Percentiles rank a stretch among this genome's conserved stretches.
Evolutionary conservation across 2,888 invertebrate species (phyloP).

Genomic region (Mesorhabditis sp.): DNA sequence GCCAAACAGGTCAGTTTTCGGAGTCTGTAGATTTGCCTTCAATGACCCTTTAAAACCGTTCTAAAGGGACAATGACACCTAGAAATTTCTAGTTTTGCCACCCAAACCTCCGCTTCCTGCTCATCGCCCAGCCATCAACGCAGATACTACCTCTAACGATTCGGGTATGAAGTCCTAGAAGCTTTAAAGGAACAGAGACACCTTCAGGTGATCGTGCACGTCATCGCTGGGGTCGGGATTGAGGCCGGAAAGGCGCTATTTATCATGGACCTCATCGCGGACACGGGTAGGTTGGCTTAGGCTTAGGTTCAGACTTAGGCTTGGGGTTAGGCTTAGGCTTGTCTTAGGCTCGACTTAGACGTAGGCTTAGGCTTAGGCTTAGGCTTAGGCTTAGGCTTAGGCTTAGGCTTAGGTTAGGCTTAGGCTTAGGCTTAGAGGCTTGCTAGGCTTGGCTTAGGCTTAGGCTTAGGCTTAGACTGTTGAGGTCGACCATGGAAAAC

Average conservation of each 20-base stretch:
- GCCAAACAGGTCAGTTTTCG: background rate
- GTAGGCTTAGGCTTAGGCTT: background rate
- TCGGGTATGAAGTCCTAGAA: slow-evolving; percentile 3
- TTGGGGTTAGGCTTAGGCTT: background rate
- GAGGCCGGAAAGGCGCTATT: background rate
- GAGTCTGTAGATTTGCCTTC: no score
- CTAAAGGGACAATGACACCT: background rate
- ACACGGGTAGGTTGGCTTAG: background rate
- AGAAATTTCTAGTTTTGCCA: background rate
- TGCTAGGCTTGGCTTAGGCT: background rate
- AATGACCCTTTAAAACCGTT: background rate
- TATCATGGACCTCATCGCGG: background rate
- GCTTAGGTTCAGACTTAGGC: background rate
- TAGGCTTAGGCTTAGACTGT: background rate
- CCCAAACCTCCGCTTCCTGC: slow-evolving; percentile 2
- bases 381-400: slow-evolving; percentile 4
- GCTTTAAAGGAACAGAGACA: background rate
- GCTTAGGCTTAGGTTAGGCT: slow-evolving; percentile 2
- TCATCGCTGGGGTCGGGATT: background rate
- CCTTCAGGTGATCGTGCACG: background rate
- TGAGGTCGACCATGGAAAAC: no score
- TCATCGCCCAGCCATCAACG: slow-evolving; percentile 1
- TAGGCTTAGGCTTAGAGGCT: background rate
- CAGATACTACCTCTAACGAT: background rate
- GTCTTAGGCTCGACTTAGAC: background rate